Conservation (phyloP, 2,113 vertebrate species). For the Laticauda laticaudata region DNA sequence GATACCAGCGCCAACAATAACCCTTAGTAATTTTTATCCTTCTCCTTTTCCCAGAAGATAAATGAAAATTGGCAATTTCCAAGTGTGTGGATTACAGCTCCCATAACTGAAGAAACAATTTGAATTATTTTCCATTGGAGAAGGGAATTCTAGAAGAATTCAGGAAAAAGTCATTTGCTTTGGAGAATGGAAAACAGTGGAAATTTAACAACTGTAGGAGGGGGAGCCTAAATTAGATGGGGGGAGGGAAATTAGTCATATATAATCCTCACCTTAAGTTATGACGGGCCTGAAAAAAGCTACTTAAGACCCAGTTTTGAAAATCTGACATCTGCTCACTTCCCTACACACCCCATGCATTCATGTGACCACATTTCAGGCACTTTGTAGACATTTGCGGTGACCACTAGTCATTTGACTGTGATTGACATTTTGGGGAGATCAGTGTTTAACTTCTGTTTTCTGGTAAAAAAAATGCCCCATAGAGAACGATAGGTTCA, state of each 20-base stretch:
- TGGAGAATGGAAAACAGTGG: too few relatives aligned
- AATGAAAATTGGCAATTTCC: neutral
- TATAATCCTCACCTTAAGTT: too few relatives aligned
- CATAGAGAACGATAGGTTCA: too few relatives aligned
- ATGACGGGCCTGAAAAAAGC: too few relatives aligned
- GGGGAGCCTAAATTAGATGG: neutral
- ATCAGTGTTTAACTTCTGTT: too few relatives aligned
- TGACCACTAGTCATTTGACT: too few relatives aligned
- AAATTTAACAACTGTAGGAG: neutral
- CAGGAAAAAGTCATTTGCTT: neutral
- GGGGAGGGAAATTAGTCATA: neutral
- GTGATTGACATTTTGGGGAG: too few relatives aligned
- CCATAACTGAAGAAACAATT: neutral
- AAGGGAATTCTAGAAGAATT: neutral
- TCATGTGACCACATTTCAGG: too few relatives aligned
- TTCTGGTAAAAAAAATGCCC: too few relatives aligned
- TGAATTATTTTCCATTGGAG: neutral
- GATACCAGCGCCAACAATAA: neutral
- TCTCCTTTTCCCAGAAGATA: neutral
- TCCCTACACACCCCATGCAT: accelerated
- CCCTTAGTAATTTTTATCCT: neutral
- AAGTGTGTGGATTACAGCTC: neutral
- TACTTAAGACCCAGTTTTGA: too few relatives aligned
- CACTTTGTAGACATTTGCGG: too few relatives aligned
- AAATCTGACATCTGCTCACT: too few relatives aligned